Evolutionary conservation across 2,113 vertebrate species (phyloP).

Genomic region (Prionailurus viverrinus): DNA sequence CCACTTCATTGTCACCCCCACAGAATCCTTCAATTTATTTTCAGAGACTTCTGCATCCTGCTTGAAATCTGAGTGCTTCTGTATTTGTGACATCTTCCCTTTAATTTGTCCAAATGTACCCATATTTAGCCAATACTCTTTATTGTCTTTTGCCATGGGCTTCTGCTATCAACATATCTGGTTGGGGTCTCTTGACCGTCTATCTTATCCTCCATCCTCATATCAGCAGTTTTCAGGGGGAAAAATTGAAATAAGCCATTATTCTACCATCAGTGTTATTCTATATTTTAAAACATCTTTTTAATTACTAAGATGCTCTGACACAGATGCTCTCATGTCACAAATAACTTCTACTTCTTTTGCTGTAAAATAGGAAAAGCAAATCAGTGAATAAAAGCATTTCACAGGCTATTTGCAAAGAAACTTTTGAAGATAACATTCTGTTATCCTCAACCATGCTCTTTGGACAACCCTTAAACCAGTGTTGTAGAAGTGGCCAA

Average conservation of each 20-base stretch:
- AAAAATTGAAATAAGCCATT: neutral
- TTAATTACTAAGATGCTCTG: neutral
- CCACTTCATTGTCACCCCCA: neutral
- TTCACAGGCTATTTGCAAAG: conserved; percentile 6
- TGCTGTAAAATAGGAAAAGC: neutral
- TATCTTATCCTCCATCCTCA: neutral
- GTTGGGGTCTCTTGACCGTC: neutral
- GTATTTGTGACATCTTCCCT: neutral
- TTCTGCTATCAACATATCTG: neutral
- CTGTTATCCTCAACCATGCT: neutral
- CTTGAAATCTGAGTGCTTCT: conserved; percentile 3
- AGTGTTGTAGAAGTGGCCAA: neutral
- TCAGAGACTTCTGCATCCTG: neutral
- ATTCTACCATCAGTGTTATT: neutral
- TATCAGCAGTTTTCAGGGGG: neutral
- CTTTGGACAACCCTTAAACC: neutral
- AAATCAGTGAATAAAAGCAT: neutral
- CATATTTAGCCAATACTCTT: neutral
- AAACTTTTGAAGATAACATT: neutral
- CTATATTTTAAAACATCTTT: conserved; percentile 1
- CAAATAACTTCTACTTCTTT: neutral
- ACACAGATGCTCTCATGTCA: neutral
- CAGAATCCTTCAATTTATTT: neutral
- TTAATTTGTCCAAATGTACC: neutral
- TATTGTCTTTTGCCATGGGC: neutral